phyloP scores from a whole-genome alignment of 2,888 invertebrate species.

The Eilema depressum region DNA sequence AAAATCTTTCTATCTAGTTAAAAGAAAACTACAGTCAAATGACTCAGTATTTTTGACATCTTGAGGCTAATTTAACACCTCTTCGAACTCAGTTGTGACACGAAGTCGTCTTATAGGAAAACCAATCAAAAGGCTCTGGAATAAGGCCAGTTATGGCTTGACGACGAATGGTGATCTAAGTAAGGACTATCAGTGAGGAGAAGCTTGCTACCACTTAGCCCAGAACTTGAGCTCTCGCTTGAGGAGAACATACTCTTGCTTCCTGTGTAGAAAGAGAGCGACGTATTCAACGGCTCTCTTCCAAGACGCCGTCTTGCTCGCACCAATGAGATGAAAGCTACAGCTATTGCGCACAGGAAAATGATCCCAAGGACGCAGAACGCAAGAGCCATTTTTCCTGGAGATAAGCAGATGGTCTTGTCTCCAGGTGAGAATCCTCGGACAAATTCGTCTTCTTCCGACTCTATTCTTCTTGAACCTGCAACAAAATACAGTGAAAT shows the following conservation, averaged over 20 bases:
- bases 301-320: constrained; percentile 86
- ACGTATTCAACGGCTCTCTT: constrained; percentile 82
- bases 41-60: neutral
- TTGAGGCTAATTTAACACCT: constrained; percentile 11
- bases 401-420: constrained; percentile 90
- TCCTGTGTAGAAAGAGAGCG: constrained; percentile 87
- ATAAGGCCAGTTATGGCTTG: constrained; percentile 85
- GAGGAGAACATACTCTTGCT: constrained; percentile 88
- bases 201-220: constrained; percentile 87
- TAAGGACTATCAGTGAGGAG: constrained; percentile 88
- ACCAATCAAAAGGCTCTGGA: constrained; percentile 72
- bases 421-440: constrained; percentile 86
- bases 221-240: constrained; percentile 87
- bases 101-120: constrained; percentile 27
- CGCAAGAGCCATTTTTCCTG: constrained; percentile 92
- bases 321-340: constrained; percentile 89
- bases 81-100: neutral
- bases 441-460: constrained; percentile 75
- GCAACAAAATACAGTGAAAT: constrained; percentile 39
- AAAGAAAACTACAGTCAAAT: neutral
- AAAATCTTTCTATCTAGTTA: neutral
- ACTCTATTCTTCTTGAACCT: constrained; percentile 81
- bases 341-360: constrained; percentile 90
- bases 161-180: constrained; percentile 85
- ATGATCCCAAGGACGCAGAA: constrained; percentile 91